Evolutionary conservation across 2,797 vertebrate species (phyloP), one percentile per base, ranked within the genome.

Genomic region (Sternotherus odoratus): DNA sequence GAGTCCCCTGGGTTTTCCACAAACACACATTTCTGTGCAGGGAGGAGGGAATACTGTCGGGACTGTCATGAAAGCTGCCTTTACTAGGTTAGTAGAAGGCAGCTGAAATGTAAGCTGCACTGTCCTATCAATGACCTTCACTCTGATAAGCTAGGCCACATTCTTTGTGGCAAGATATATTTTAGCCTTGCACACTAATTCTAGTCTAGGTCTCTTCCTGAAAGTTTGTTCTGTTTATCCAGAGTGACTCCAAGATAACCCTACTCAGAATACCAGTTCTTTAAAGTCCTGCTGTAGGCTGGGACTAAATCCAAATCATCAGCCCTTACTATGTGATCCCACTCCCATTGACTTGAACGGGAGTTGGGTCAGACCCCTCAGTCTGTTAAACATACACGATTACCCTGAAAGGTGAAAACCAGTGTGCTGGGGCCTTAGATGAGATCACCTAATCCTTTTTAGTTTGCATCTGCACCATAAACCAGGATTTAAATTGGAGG

Each of bases 151-250:
- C 77, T 85, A 82, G 83, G 94, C 91, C 51, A 57, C 39, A 43
- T 94, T 92, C 54, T 91, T 91, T 77, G 81, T 86, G 85, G 82
- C 86, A 95, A 95, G 80, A 81, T 92, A 46, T 63, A 82, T 96
- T 95, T 96, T 91, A 91, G 63, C 26, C 86, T 79, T 86, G 92
- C 0, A 0, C 8, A 46, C 78, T 94, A 96, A 96, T 95, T 96
- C 72, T 82, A 91, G 90, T 0, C 3, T 85, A 86, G 83, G 33
- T 83, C 46, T 90, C 46, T 66, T 79, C 74, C 86, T 87, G 56
- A 74, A 85, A 85, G 85, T 1, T 8, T 86, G 30, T 84, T 39
- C 85, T 3, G 24, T 80, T 92, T 48, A 85, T 16, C 72, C 53
- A 57, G 54, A 89, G 66, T 8, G 51, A 51, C 63, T 85, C 60